phyloP scores from a whole-genome alignment of 2,113 vertebrate genomes.

The Gulo gulo region DNA sequence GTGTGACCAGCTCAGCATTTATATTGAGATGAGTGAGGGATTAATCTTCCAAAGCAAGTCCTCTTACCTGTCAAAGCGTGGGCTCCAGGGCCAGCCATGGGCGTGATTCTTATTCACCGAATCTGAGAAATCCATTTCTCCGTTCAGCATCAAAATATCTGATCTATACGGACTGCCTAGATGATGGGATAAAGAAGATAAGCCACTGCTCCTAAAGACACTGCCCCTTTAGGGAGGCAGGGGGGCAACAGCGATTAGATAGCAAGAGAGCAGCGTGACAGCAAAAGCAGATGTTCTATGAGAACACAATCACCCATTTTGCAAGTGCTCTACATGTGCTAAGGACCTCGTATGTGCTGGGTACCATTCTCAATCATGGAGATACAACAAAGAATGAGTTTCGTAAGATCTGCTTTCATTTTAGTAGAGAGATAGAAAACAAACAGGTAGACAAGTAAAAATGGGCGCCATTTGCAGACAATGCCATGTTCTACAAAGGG shows the following conservation, averaged over 20 bases:
- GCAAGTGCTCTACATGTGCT: fast-evolving
- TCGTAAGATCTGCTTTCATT: fast-evolving
- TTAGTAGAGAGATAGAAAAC: neutral
- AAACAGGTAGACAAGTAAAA: fast-evolving
- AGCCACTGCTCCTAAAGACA: neutral
- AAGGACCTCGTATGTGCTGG: fast-evolving
- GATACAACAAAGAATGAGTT: too few relatives aligned
- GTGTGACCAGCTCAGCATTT: neutral
- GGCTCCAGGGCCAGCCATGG: neutral
- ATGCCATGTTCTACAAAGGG: fast-evolving
- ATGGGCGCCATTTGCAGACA: fast-evolving
- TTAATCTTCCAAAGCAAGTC: slow-evolving; percentile 4
- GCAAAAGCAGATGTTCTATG: fast-evolving
- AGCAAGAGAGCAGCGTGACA: fast-evolving
- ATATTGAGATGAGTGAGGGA: neutral
- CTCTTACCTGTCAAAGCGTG: neutral
- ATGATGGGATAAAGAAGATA: too few relatives aligned
- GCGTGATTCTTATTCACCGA: neutral
- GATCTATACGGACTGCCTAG: neutral
- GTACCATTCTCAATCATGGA: neutral
- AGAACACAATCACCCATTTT: fast-evolving
- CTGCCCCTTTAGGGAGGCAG: fast-evolving
- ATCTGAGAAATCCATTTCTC: neutral
- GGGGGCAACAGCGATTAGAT: fast-evolving
- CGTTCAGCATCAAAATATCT: neutral